Evolutionary conservation across 2,113 vertebrate species (phyloP).

Genomic region (Amblyornis subalaris): DNA sequence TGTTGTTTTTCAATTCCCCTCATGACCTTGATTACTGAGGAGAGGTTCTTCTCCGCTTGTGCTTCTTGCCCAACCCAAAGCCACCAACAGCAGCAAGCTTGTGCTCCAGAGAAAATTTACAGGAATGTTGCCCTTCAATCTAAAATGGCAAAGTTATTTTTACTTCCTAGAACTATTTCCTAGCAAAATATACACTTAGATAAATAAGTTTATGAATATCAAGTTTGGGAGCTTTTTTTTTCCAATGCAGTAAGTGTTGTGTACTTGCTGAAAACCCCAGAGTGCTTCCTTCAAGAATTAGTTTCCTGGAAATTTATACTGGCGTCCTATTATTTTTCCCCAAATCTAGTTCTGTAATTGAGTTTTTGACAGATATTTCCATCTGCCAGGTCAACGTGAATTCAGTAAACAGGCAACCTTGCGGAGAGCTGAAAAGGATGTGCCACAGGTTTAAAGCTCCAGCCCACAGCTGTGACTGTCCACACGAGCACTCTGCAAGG

Average conservation of each 20-base stretch:
- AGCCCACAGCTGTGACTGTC: neutral
- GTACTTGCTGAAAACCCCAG: neutral
- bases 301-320: neutral
- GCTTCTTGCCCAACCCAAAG: neutral
- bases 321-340: neutral
- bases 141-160: neutral
- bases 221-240: neutral
- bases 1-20: neutral
- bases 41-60: neutral
- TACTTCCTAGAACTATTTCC: neutral
- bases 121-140: neutral
- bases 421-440: neutral
- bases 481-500: neutral
- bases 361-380: neutral
- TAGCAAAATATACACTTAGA: neutral
- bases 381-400: neutral
- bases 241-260: accelerated
- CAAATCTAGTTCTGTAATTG: neutral
- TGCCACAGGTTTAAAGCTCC: neutral
- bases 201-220: neutral
- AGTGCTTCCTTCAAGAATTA: neutral
- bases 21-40: neutral
- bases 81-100: neutral
- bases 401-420: neutral
- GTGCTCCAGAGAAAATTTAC: neutral